phyloP scores from a whole-genome alignment of 2,888 invertebrate genomes.

The Cryptophagus acutangulus region DNA sequence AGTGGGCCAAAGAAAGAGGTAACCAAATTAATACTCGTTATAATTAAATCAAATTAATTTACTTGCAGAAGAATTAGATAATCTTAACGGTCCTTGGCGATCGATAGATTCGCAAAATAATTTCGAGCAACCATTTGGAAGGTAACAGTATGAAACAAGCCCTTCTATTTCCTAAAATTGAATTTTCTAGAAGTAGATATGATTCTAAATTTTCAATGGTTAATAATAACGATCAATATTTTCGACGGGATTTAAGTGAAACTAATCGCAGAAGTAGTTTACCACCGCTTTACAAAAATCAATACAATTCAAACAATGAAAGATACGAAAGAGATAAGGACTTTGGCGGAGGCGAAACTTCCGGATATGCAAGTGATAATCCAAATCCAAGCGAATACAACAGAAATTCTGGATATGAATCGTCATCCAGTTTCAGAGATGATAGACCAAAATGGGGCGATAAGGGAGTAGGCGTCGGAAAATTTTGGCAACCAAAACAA shows the following conservation, averaged over 20 bases:
- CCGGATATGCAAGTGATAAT: constrained; percentile 79
- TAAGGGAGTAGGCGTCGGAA: constrained; percentile 61
- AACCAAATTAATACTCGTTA: constrained; percentile 32
- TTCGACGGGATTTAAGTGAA: constrained; percentile 28
- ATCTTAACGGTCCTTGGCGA: constrained; percentile 74
- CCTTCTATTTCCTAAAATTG: background rate
- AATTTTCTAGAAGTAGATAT: constrained; percentile 33
- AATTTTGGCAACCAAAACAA: constrained; percentile 60
- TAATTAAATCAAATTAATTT: constrained; percentile 4
- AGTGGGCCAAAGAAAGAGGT: constrained; percentile 94
- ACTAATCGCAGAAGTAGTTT: constrained; percentile 37
- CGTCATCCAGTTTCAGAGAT: constrained; percentile 49
- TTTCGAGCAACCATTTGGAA: constrained; percentile 28
- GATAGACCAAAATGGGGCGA: constrained; percentile 73
- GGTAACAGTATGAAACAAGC: constrained; percentile 21
- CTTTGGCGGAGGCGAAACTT: constrained; percentile 69
- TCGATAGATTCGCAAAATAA: constrained; percentile 24
- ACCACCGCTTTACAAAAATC: constrained; percentile 44
- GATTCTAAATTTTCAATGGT: constrained; percentile 31
- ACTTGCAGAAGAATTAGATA: constrained; percentile 73
- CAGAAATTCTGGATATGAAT: constrained; percentile 39
- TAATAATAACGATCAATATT: constrained; percentile 26
- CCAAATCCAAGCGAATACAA: constrained; percentile 47
- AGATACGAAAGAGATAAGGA: constrained; percentile 46
- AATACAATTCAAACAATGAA: constrained; percentile 37